Percentiles rank a stretch among this genome's conserved stretches.
Conservation (phyloP, 2,797 vertebrate species). For the Rhinogobio ventralis region DNA sequence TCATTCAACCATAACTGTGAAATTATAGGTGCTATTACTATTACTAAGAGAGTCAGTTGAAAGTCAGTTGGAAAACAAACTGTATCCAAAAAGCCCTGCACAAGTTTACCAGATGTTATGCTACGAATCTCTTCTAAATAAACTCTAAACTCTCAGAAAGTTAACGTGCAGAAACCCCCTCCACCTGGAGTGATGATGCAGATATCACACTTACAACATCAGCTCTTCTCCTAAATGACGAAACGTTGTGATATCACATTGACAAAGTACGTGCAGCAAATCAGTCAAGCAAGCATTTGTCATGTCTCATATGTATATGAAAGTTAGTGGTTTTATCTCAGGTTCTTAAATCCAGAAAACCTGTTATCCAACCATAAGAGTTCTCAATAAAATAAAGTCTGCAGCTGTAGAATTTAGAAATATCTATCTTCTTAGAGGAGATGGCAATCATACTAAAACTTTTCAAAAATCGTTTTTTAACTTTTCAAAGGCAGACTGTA, state of each 20-base stretch:
- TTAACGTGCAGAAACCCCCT: neutral
- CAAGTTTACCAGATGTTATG: neutral
- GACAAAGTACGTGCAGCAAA: slow-evolving; percentile 10
- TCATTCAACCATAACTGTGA: slow-evolving; percentile 21
- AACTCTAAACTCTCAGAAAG: neutral
- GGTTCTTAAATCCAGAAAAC: neutral
- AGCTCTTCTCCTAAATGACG: neutral
- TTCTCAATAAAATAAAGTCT: slow-evolving; percentile 6
- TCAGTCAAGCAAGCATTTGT: slow-evolving; percentile 2
- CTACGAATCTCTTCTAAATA: neutral
- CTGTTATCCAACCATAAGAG: neutral
- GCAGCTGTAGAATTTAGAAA: neutral
- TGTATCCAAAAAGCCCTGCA: neutral
- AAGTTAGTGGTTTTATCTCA: neutral
- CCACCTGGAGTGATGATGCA: slow-evolving; percentile 1
- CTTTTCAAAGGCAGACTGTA: neutral
- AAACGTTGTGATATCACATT: neutral
- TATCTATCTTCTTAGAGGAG: neutral
- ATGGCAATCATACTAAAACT: neutral
- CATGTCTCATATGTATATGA: too few species aligned
- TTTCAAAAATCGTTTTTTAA: neutral
- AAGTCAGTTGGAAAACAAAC: neutral
- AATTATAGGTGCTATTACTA: slow-evolving; percentile 1
- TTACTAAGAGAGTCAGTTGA: neutral
- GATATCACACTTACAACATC: slow-evolving; percentile 23